Evolutionary conservation across 2,888 invertebrate genomes (phyloP).

Genomic region (Ichneumoninae sp.): DNA sequence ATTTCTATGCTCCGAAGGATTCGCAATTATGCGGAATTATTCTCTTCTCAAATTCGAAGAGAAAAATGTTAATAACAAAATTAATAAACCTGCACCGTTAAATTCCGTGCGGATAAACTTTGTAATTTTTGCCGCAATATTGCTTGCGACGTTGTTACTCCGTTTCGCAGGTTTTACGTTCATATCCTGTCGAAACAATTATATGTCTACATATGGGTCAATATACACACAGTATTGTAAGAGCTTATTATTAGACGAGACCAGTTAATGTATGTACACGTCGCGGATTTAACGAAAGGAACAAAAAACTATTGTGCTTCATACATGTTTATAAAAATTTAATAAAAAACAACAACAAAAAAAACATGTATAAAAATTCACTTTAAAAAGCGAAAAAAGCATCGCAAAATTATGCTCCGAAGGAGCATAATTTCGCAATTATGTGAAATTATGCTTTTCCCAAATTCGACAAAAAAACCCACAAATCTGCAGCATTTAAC

Average conservation of each 20-base stretch:
- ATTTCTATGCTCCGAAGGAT: no score
- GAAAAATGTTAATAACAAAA: no score
- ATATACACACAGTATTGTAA: conserved; percentile 5
- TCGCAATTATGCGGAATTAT: no score
- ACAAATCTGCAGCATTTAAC: neutral
- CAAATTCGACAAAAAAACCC: neutral
- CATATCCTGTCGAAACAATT: neutral
- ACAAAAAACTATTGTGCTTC: neutral
- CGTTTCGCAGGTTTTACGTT: neutral
- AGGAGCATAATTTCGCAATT: neutral
- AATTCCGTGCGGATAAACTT: no score
- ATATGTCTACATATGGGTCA: conserved; percentile 2
- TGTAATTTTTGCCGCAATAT: neutral
- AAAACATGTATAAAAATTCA: neutral
- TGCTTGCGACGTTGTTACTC: neutral
- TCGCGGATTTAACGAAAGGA: neutral
- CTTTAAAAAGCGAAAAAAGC: neutral
- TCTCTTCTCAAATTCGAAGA: no score
- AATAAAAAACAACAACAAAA: no score
- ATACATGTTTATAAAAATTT: neutral
- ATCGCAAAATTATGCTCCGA: neutral
- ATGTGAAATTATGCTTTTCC: neutral
- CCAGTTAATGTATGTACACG: neutral
- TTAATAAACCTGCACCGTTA: no score
- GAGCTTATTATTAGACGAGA: neutral